Evolutionary conservation across 2,888 invertebrate genomes (phyloP).

Genomic region (Hyposoter dolosus): DNA sequence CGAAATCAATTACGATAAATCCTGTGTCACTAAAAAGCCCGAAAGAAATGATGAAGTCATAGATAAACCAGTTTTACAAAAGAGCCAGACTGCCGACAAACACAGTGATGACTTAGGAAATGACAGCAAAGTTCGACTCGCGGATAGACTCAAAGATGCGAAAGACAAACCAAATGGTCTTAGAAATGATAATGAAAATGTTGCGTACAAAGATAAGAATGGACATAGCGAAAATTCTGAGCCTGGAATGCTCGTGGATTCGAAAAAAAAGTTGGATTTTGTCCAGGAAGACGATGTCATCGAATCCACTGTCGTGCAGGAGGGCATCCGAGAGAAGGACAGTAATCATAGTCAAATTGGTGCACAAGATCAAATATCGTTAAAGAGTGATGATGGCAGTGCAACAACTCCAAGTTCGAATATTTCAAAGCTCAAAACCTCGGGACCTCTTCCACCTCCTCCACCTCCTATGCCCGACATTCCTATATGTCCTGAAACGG

Average conservation of each 20-base stretch:
- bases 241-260: neutral
- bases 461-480: constrained; percentile 78
- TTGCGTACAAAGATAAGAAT: constrained; percentile 1
- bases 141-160: constrained; percentile 27
- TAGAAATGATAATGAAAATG: constrained; percentile 20
- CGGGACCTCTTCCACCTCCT: constrained; percentile 15
- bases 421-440: neutral
- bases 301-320: constrained; percentile 1
- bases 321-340: constrained; percentile 31
- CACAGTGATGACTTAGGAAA: constrained; percentile 84
- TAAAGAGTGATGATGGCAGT: neutral
- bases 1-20: constrained; percentile 54
- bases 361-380: constrained; percentile 7
- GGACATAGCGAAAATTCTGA: neutral
- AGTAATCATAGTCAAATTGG: constrained; percentile 17
- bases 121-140: constrained; percentile 84
- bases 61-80: constrained; percentile 13
- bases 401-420: neutral
- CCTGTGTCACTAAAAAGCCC: neutral
- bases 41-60: neutral
- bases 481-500: too few relatives aligned
- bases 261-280: constrained; percentile 59
- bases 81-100: constrained; percentile 74
- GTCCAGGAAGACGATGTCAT: constrained; percentile 20
- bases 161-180: constrained; percentile 14